Percentiles rank a stretch among this genome's conserved stretches.
Conservation (phyloP, 2,797 vertebrate genomes). For the Diglossa cyanea region DNA sequence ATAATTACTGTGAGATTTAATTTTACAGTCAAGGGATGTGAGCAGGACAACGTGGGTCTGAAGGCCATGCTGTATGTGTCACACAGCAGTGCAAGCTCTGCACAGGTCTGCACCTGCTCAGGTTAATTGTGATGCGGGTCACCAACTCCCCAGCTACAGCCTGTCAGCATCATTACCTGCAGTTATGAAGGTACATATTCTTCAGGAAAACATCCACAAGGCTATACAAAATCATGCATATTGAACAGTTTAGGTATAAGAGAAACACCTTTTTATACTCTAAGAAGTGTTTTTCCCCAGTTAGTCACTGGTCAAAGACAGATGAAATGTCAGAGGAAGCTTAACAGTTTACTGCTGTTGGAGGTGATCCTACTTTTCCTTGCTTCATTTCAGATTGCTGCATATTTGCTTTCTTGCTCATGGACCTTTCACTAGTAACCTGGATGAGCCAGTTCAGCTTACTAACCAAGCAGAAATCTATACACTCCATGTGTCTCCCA, state of each 20-base stretch:
- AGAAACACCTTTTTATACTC: neutral
- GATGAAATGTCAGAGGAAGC: neutral
- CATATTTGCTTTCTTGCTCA: neutral
- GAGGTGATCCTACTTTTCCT: neutral
- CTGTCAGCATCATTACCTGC: neutral
- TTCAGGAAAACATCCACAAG: neutral
- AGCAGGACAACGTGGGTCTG: neutral
- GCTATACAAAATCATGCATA: neutral
- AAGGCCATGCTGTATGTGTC: neutral
- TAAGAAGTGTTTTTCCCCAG: neutral
- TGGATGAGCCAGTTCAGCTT: neutral
- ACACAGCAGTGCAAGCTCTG: neutral
- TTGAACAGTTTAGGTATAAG: neutral
- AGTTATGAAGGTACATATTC: neutral
- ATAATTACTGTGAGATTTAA: neutral
- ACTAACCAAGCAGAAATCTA: neutral
- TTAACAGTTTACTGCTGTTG: neutral
- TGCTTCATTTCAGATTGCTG: neutral
- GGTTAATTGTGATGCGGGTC: neutral
- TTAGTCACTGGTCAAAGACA: neutral
- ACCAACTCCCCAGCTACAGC: neutral
- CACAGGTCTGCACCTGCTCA: neutral
- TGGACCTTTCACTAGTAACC: neutral
- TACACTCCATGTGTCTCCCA: too few species aligned
- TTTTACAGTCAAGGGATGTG: accelerated